A percentile compares a stretch with the other conserved stretches of the same genome.
phyloP scores from a whole-genome alignment of 2,113 vertebrate species.

The Naja naja region DNA sequence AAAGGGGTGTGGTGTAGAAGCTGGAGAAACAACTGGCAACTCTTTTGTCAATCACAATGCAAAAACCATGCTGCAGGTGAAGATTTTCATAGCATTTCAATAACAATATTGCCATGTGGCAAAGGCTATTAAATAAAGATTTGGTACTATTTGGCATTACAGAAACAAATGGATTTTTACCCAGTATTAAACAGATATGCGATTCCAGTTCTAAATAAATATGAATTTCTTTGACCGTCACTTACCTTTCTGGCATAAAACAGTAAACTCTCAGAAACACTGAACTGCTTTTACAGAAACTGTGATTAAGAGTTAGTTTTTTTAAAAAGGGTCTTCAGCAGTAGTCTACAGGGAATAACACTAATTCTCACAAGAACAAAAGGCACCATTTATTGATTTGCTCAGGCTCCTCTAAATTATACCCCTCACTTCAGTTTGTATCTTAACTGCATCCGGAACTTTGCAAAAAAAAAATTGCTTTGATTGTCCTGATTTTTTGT shows the following conservation, averaged over 20 bases:
- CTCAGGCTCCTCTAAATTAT: background rate
- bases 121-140: background rate
- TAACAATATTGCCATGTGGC: background rate
- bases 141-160: slow-evolving; percentile 8
- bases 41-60: background rate
- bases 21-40: background rate
- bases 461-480: background rate
- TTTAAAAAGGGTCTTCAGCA: background rate
- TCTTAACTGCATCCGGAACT: background rate
- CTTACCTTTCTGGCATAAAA: background rate
- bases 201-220: background rate
- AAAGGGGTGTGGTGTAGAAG: background rate
- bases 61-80: too few species aligned
- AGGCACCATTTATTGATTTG: background rate
- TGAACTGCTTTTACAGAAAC: background rate
- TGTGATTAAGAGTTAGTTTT: background rate
- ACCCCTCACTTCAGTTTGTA: background rate
- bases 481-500: background rate
- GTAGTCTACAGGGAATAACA: background rate
- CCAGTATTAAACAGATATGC: slow-evolving; percentile 25
- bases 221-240: background rate
- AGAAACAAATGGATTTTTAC: background rate
- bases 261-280: background rate
- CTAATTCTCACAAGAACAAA: background rate
- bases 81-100: background rate